Base-by-base conservation (phyloP, 2,888 invertebrate species). In the Apamea sordens region DNA sequence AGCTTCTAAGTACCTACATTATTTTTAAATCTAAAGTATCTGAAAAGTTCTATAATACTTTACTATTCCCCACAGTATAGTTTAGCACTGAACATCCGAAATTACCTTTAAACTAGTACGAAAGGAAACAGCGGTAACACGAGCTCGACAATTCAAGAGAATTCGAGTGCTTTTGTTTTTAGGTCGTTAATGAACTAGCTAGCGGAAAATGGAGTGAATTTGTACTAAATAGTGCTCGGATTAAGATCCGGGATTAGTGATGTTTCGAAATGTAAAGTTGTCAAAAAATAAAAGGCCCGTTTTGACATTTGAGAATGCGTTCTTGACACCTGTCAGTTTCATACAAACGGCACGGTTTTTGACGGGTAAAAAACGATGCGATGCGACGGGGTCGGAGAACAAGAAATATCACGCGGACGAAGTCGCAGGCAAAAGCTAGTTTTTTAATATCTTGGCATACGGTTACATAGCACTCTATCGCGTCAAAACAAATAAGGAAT, bases 141-240 rank as follows among this genome's bases (percentile, higher is more conserved):
- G 28, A 67, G 74, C 36, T 50, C 65, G 53, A 78, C 61, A 68
- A 68, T 77, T 73, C 63, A 72, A 77, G 78, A 61, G 71, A 78
- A 88, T 78, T 83, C 72, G 44, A 88, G 28, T 67, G 69, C 70
- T 83, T 82, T 77, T 79, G 80, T 78, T 83, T 68, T 74, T 64
- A 64, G 47, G 13, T 56, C 65, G 44, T n/a, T 86, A 86, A 86
- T 75, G 73, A 78, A 76, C 70, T 24, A 47, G 56, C 53, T 70
- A 68, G 64, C 77, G 47, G 50, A 32, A 79, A 47, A 76, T 77
- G 11, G 4, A 74, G 13, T 69, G 7, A 63, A 82, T 56, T 82
- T 75, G 64, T 47, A 70, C 61, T 0, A 64, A 82, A 76, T 74
- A 61, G 28, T 41, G 50, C 56, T 78, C 13, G 7, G 18, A 44